A percentile compares a stretch with the other conserved stretches of the same genome.
Evolutionary conservation across 2,113 vertebrate species (phyloP).

Genomic region (Cichladusa arquata): DNA sequence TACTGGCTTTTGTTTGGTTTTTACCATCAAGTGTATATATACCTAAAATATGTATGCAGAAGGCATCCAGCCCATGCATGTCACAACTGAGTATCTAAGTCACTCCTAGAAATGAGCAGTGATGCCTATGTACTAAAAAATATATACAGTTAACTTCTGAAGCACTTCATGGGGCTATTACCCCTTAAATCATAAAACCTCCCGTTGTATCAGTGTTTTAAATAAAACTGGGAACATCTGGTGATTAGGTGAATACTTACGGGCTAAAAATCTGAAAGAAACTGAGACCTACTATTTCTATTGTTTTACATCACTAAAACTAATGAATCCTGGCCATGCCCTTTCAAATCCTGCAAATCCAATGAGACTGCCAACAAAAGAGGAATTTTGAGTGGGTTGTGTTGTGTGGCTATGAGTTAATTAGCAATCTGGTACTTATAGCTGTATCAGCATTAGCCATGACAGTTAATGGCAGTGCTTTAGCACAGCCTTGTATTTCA

Average conservation of each 20-base stretch:
- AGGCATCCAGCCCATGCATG: not conserved
- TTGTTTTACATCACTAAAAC: not conserved
- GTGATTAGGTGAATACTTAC: not conserved
- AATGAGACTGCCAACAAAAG: not conserved
- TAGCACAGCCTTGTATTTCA: not conserved
- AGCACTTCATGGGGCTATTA: not conserved
- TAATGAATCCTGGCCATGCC: not conserved
- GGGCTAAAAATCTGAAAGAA: not conserved
- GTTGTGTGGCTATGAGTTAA: not conserved
- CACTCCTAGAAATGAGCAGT: not conserved
- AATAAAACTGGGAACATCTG: not conserved
- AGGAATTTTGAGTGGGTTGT: not conserved
- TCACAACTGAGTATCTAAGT: not conserved
- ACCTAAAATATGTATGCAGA: not conserved
- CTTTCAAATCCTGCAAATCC: not conserved
- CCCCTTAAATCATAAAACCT: not conserved
- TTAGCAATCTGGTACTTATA: not conserved
- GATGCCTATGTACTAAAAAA: not conserved
- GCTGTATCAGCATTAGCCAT: not conserved
- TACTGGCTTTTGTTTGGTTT: not conserved
- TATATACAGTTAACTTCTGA: not conserved
- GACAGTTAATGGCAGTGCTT: not conserved
- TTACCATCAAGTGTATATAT: not conserved
- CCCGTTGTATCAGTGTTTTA: accelerated
- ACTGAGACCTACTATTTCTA: not conserved